phyloP scores from a whole-genome alignment of 2,797 vertebrate species.

The Eidolon dupreanum region DNA sequence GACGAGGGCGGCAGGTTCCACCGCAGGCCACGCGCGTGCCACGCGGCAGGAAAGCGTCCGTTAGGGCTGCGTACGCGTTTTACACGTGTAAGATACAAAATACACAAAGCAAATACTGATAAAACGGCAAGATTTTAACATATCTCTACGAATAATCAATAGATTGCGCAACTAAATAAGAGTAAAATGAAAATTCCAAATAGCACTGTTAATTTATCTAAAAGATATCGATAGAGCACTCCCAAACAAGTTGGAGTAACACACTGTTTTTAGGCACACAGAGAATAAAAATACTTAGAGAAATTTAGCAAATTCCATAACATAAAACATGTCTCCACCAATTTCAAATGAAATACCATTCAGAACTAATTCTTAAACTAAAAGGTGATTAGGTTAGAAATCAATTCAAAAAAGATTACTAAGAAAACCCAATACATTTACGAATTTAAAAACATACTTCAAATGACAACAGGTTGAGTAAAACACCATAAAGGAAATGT shows the following conservation, averaged over 20 bases:
- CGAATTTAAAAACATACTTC: neutral
- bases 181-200: neutral
- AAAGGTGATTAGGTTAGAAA: neutral
- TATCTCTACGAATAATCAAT: neutral
- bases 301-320: neutral
- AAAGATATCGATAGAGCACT: neutral
- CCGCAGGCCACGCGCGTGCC: too few species aligned
- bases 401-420: neutral
- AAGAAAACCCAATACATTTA: neutral
- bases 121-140: neutral
- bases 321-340: neutral
- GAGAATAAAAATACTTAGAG: neutral
- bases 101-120: neutral
- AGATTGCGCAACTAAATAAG: neutral
- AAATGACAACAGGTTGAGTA: neutral
- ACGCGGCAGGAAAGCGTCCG: neutral
- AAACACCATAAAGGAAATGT: neutral
- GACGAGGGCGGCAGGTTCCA: neutral
- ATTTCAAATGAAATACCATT: neutral
- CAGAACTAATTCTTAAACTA: neutral
- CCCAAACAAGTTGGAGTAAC: neutral
- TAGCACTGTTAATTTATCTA: neutral
- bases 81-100: neutral
- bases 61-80: neutral
- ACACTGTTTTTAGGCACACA: neutral